phyloP scores from a whole-genome alignment of 64 coral and sea anemone species.

The Montipora cactus region DNA sequence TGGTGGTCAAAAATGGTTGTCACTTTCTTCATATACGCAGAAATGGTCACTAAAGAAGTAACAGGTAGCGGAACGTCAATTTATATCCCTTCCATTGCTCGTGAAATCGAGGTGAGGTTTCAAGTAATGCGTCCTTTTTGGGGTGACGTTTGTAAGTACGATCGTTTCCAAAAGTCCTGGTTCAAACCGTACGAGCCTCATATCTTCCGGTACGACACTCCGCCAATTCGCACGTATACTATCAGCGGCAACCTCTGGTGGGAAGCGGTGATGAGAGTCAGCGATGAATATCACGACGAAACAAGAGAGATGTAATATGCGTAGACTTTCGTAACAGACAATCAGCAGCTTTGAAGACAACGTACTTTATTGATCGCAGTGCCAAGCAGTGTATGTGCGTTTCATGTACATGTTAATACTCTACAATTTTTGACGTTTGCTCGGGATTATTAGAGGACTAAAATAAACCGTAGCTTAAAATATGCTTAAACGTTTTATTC shows the following conservation, averaged over 20 bases:
- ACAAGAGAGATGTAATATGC: slow-evolving; percentile 30
- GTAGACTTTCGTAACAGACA: neutral
- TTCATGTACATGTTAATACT: neutral
- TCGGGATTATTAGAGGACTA: neutral
- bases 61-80: slow-evolving; percentile 20
- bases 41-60: neutral
- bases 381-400: neutral
- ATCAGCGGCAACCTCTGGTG: neutral
- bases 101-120: slow-evolving; percentile 47
- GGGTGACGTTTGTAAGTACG: slow-evolving; percentile 42
- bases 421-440: neutral
- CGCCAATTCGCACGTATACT: slow-evolving; percentile 47
- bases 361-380: neutral
- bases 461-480: neutral
- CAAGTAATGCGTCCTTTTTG: neutral
- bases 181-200: slow-evolving; percentile 19
- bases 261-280: slow-evolving; percentile 51
- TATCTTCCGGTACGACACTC: slow-evolving; percentile 36
- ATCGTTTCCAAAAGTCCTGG: slow-evolving; percentile 41
- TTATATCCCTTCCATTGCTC: slow-evolving; percentile 14
- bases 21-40: neutral
- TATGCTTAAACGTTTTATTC: no score
- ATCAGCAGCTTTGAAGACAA: neutral
- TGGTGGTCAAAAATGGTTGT: slow-evolving; percentile 55
- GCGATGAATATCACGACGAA: slow-evolving; percentile 43